These are phyloP conservation scores for Drosophila serrata DNA, from an alignment of 1,140 invertebrate species.

Conservation along the genomic window DNA sequence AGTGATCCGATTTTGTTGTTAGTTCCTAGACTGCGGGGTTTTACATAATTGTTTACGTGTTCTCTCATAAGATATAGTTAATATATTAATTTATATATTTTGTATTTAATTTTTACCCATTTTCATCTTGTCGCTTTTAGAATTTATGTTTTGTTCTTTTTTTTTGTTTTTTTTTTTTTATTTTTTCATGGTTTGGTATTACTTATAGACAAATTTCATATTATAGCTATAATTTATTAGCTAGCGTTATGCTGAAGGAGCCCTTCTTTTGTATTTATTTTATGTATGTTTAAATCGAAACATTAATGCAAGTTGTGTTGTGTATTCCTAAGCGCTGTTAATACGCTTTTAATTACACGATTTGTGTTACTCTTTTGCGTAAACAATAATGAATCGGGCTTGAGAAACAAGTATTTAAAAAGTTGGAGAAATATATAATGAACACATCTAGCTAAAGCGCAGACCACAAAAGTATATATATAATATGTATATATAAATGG, in stretches of 20 bases:
- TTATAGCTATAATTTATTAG: conserved; percentile 83
- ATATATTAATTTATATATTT: conserved; percentile 40
- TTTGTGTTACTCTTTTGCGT: conserved; percentile 24
- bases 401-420: conserved; percentile 47
- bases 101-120: conserved; percentile 49
- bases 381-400: conserved; percentile 30
- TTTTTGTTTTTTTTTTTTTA: conserved; percentile 28
- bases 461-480: conserved; percentile 45
- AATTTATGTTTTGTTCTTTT: conserved; percentile 42
- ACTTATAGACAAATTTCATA: conserved; percentile 83
- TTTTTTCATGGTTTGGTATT: conserved; percentile 74
- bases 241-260: conserved; percentile 68
- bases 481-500: conserved; percentile 14
- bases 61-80: conserved; percentile 43
- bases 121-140: conserved; percentile 59
- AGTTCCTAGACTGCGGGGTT: conserved; percentile 39
- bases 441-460: conserved; percentile 64
- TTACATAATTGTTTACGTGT: conserved; percentile 62
- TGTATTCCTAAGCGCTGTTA: conserved; percentile 28
- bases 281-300: conserved; percentile 36
- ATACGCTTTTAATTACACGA: conserved; percentile 58
- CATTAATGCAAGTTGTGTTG: conserved; percentile 29
- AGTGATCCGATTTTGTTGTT: conserved; percentile 47
- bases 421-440: conserved; percentile 65
- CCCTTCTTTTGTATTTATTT: conserved; percentile 29